These are phyloP conservation scores for Lonchura striata DNA, from an alignment of 2,113 vertebrate genomes.

Conservation along the genomic window DNA sequence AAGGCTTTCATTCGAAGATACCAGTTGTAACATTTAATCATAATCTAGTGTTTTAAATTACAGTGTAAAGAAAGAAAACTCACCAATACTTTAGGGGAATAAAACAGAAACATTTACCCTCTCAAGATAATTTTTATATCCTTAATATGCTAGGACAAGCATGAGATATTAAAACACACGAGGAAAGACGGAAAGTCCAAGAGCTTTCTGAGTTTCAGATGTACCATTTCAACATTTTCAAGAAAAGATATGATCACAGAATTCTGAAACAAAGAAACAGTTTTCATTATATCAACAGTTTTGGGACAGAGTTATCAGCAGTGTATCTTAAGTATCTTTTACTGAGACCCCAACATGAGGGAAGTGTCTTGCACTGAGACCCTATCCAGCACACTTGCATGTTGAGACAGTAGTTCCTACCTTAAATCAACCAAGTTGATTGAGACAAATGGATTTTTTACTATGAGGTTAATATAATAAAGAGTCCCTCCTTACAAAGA, in stretches of 20 bases:
- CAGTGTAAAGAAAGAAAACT: not conserved
- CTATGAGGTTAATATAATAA: not conserved
- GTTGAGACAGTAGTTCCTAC: not conserved
- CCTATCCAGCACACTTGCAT: not conserved
- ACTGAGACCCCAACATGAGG: not conserved
- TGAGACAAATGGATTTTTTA: not conserved
- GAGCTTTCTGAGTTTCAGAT: not conserved
- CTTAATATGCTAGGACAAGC: not conserved
- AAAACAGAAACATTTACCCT: not conserved
- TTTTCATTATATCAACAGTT: not conserved
- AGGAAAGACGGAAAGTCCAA: not conserved
- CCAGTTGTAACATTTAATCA: not conserved
- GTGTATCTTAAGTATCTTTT: not conserved
- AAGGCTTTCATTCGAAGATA: not conserved
- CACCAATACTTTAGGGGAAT: not conserved
- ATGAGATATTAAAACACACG: not conserved
- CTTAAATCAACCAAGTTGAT: not conserved
- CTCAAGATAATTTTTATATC: not conserved
- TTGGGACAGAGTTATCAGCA: not conserved
- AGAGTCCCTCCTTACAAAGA: not conserved
- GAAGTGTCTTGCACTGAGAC: not conserved
- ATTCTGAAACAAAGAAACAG: not conserved
- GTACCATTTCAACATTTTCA: not conserved
- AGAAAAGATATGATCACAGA: not conserved
- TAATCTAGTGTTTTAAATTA: not conserved